phyloP scores from a whole-genome alignment of 2,113 vertebrate species.

The Scomber scombrus region DNA sequence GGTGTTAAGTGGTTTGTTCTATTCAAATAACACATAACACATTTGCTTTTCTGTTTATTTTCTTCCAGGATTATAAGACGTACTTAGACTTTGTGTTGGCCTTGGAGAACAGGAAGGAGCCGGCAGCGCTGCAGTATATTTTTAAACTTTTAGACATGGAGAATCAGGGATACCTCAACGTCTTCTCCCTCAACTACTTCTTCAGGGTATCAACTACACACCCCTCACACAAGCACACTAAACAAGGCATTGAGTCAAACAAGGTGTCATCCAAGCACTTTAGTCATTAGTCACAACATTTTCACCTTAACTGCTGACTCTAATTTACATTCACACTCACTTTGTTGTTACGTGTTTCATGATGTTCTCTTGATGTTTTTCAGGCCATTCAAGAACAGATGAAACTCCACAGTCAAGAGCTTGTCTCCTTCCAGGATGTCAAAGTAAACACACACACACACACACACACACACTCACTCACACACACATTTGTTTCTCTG shows the following conservation, averaged over 20 bases:
- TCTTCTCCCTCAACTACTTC: conserved; percentile 98
- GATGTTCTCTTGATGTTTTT: not conserved
- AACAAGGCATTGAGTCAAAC: not conserved
- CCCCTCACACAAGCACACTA: not conserved
- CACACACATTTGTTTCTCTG: too few relatives aligned
- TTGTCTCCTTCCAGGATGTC: conserved; percentile 97
- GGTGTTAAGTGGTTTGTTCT: not conserved
- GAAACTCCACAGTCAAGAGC: conserved; percentile 96
- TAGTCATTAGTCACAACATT: not conserved
- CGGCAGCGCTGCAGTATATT: conserved; percentile 96
- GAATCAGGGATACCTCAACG: conserved; percentile 95
- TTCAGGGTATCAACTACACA: conserved; percentile 89
- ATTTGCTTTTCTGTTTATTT: conserved; percentile 52
- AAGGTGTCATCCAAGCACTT: not conserved
- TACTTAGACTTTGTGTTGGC: conserved; percentile 98
- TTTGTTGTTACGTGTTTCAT: not conserved
- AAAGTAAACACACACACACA: conserved; percentile 84
- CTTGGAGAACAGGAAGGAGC: conserved; percentile 98
- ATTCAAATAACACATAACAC: too few relatives aligned
- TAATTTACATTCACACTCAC: too few relatives aligned
- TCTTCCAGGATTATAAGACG: conserved; percentile 96
- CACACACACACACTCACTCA: not conserved
- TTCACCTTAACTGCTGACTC: not conserved
- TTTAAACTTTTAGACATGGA: conserved; percentile 98
- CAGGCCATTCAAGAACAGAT: conserved; percentile 99